Percentiles rank a stretch among this genome's conserved stretches.
phyloP scores from a whole-genome alignment of 2,888 invertebrate genomes.

The Ceraclea dissimilis region DNA sequence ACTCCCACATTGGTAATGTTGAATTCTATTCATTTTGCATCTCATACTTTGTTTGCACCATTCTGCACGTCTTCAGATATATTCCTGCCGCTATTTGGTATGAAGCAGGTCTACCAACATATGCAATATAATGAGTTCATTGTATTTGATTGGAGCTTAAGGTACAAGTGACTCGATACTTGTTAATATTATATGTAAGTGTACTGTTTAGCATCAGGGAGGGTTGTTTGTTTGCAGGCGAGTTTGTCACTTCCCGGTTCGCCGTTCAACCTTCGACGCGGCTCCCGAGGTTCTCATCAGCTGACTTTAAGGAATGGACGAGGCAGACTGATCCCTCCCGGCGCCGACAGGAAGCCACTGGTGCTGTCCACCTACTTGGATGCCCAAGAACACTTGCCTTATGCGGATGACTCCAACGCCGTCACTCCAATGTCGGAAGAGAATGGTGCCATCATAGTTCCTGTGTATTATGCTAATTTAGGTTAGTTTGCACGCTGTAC shows the following conservation, averaged over 20 bases:
- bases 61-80: constrained; percentile 15
- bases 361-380: constrained; percentile 92
- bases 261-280: constrained; percentile 87
- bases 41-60: constrained; percentile 24
- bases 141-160: neutral
- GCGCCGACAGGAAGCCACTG: constrained; percentile 85
- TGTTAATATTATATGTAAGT: neutral
- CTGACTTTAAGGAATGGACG: constrained; percentile 82
- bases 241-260: constrained; percentile 96
- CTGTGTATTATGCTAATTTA: constrained; percentile 81
- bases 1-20: neutral
- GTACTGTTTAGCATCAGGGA: constrained; percentile 8
- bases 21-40: neutral
- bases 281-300: constrained; percentile 87
- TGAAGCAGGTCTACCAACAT: too few species aligned
- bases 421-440: constrained; percentile 98
- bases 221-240: constrained; percentile 54
- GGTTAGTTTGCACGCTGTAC: constrained; percentile 41
- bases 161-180: too few species aligned
- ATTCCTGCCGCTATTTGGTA: neutral
- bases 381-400: constrained; percentile 91
- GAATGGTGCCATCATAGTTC: constrained; percentile 90
- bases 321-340: constrained; percentile 68
- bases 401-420: constrained; percentile 95
- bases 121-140: neutral